phyloP scores from a whole-genome alignment of 2,888 invertebrate species.

The Caenorhabditis sp. region DNA sequence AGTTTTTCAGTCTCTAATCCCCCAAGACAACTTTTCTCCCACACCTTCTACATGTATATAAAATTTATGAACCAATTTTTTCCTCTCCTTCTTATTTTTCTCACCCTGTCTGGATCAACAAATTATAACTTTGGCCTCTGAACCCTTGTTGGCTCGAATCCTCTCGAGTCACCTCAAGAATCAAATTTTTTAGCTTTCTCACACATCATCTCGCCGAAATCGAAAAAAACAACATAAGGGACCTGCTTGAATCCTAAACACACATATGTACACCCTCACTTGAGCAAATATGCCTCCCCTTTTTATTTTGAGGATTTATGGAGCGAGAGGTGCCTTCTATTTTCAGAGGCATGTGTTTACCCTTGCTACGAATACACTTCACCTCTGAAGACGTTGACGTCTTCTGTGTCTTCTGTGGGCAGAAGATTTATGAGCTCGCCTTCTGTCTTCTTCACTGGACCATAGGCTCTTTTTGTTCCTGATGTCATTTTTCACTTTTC shows the following conservation, averaged over 20 bases:
- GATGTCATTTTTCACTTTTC: slow-evolving; percentile 8
- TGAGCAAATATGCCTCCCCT: slow-evolving; percentile 45
- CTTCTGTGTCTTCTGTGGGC: slow-evolving; percentile 9
- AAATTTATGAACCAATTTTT: slow-evolving; percentile 11
- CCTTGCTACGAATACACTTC: neutral
- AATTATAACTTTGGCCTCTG: slow-evolving; percentile 32
- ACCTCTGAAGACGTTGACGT: slow-evolving; percentile 23
- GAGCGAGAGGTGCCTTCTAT: slow-evolving; percentile 7
- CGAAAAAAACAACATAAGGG: slow-evolving; percentile 1
- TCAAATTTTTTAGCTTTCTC: slow-evolving; percentile 5
- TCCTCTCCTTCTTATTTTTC: neutral
- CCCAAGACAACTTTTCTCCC: neutral
- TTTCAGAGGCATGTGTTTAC: slow-evolving; percentile 29
- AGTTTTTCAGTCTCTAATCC: neutral
- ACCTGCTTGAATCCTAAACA: neutral
- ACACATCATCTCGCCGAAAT: neutral
- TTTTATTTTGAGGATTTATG: slow-evolving; percentile 10
- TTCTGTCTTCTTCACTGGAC: neutral
- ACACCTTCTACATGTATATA: neutral
- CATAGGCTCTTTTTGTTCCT: neutral
- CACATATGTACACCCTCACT: slow-evolving; percentile 50
- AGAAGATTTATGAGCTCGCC: slow-evolving; percentile 27
- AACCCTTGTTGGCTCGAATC: slow-evolving; percentile 15
- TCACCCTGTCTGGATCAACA: slow-evolving; percentile 4
- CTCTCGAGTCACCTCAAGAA: slow-evolving; percentile 35